These are phyloP conservation scores for Caenorhabditis sp. DNA, from an alignment of 2,888 invertebrate species.

Conservation along the genomic window DNA sequence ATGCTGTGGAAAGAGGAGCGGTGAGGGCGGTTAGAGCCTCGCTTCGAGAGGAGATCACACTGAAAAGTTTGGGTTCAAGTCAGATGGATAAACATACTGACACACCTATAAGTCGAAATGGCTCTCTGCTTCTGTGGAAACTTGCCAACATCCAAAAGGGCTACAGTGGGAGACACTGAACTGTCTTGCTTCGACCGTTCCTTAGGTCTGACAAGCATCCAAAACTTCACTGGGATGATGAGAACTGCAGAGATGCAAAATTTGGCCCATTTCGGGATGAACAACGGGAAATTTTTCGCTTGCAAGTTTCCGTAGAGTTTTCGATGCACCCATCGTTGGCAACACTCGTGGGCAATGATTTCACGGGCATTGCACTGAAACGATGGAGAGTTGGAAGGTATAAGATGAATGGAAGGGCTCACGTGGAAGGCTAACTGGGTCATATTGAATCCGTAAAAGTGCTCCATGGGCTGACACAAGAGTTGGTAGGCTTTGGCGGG, in stretches of 20 bases:
- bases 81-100: neutral
- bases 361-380: constrained; percentile 73
- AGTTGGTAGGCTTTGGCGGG: constrained; percentile 78
- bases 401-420: constrained; percentile 1
- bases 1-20: constrained; percentile 65
- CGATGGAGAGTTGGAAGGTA: too few relatives aligned
- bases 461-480: constrained; percentile 75
- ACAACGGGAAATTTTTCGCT: constrained; percentile 62
- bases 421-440: constrained; percentile 81
- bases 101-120: constrained; percentile 73
- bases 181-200: constrained; percentile 40
- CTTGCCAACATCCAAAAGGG: constrained; percentile 76
- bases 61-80: constrained; percentile 35
- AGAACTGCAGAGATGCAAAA: constrained; percentile 78
- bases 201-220: constrained; percentile 75
- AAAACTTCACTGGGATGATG: constrained; percentile 76
- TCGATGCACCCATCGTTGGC: constrained; percentile 85
- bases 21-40: constrained; percentile 71
- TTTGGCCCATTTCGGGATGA: constrained; percentile 78
- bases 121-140: constrained; percentile 74
- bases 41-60: constrained; percentile 73
- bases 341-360: constrained; percentile 85
- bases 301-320: constrained; percentile 83
- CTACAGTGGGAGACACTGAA: constrained; percentile 76
- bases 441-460: constrained; percentile 75